Evolutionary conservation across 2,888 invertebrate genomes (phyloP).

Genomic region (Leucoma salicis): DNA sequence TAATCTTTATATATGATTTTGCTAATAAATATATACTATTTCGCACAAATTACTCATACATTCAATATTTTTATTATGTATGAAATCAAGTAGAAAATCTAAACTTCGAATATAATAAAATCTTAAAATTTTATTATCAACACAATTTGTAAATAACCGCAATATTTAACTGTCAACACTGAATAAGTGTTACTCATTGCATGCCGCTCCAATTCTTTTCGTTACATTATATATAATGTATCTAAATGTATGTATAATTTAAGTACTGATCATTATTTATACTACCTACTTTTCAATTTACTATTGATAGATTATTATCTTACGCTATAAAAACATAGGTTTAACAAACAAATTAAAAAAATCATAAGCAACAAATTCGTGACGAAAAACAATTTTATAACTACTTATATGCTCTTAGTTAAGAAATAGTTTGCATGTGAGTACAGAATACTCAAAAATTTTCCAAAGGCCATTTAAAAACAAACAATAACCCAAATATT

Average conservation of each 20-base stretch:
- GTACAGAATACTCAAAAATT: too few relatives aligned
- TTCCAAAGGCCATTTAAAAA: too few relatives aligned
- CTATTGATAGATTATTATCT: slow-evolving; percentile 32
- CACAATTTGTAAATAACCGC: slow-evolving; percentile 27
- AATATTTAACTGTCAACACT: slow-evolving; percentile 44
- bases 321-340: slow-evolving; percentile 15
- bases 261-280: slow-evolving; percentile 47
- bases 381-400: not conserved
- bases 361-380: slow-evolving; percentile 1
- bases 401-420: too few relatives aligned
- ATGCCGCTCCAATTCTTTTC: slow-evolving; percentile 38
- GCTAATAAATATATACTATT: slow-evolving; percentile 21
- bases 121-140: slow-evolving; percentile 19
- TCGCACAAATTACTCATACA: slow-evolving; percentile 16
- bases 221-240: slow-evolving; percentile 22
- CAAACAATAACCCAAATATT: too few relatives aligned
- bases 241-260: slow-evolving; percentile 35
- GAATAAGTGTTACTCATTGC: slow-evolving; percentile 59
- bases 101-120: not conserved
- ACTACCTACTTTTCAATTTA: slow-evolving; percentile 35
- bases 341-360: slow-evolving; percentile 15
- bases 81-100: slow-evolving; percentile 18
- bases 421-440: too few relatives aligned
- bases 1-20: slow-evolving; percentile 23
- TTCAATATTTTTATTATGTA: slow-evolving; percentile 17